Percentiles rank a stretch among this genome's conserved stretches.
Conservation (phyloP, 2,797 vertebrate genomes). For the Rhyacichthys aspro region DNA sequence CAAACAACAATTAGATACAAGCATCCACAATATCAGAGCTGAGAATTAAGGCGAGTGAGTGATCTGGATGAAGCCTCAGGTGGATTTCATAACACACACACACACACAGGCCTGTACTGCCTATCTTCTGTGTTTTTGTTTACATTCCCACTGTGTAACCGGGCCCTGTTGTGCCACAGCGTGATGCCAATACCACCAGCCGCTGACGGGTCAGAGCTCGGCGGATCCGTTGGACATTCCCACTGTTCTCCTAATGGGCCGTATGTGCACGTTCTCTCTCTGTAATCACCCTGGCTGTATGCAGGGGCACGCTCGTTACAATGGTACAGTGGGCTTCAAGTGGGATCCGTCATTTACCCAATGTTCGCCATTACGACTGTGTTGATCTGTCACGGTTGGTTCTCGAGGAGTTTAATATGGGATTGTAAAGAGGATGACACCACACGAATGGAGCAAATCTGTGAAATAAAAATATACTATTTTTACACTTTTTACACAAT, state of each 20-base stretch:
- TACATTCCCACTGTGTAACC: conserved; percentile 37
- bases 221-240: conserved; percentile 42
- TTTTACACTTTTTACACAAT: too few species aligned
- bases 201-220: conserved; percentile 32
- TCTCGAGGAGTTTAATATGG: conserved; percentile 12
- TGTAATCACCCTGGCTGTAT: conserved; percentile 55
- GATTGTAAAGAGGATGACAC: conserved; percentile 50
- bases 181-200: conserved; percentile 49
- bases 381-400: conserved; percentile 5
- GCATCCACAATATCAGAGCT: too few species aligned
- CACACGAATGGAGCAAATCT: not conserved
- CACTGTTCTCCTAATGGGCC: conserved; percentile 56
- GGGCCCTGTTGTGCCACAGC: conserved; percentile 37
- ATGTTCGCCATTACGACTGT: conserved; percentile 7
- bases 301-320: conserved; percentile 41
- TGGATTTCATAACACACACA: conserved; percentile 38
- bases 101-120: conserved; percentile 10
- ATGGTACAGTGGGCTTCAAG: conserved; percentile 26
- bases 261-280: conserved; percentile 50
- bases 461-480: not conserved
- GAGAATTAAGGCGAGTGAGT: too few species aligned
- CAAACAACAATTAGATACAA: too few species aligned
- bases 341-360: conserved; percentile 35
- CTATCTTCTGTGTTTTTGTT: conserved; percentile 63
- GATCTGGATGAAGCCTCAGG: too few species aligned